Conservation (phyloP, 2,113 vertebrate genomes). For the Toxotes jaculatrix region DNA sequence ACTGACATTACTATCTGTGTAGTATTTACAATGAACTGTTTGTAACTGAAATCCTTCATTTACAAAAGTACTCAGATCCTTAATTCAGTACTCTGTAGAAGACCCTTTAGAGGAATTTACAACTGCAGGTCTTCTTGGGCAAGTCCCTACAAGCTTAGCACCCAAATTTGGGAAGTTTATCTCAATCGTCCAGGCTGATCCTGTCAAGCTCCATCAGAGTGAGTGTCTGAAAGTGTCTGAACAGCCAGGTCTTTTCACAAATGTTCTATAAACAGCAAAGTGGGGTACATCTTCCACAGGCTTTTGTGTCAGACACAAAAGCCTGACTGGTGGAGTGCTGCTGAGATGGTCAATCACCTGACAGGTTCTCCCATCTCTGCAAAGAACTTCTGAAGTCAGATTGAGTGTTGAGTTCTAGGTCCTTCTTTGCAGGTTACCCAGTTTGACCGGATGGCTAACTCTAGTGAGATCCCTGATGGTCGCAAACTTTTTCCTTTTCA, state of each 20-base stretch:
- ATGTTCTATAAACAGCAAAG: not conserved
- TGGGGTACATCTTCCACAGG: not conserved
- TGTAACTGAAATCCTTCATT: not conserved
- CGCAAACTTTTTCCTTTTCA: not conserved
- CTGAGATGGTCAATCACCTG: not conserved
- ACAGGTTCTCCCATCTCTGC: not conserved
- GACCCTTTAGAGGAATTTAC: not conserved
- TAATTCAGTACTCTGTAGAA: not conserved
- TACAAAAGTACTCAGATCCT: not conserved
- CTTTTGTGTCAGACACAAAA: not conserved
- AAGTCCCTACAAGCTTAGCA: not conserved
- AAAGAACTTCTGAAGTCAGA: not conserved
- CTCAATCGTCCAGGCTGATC: not conserved
- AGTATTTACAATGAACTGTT: not conserved
- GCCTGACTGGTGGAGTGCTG: not conserved
- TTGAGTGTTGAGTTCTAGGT: not conserved
- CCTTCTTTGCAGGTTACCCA: not conserved
- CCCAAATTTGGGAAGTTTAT: not conserved
- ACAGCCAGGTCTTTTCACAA: not conserved
- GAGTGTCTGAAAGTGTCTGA: not conserved
- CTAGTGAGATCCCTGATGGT: not conserved
- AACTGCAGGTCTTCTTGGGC: not conserved
- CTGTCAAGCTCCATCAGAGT: not conserved
- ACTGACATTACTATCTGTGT: not conserved
- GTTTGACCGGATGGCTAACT: not conserved